Evolutionary conservation across 2,888 invertebrate species (phyloP).

Genomic region (Tolmerus cingulatus): DNA sequence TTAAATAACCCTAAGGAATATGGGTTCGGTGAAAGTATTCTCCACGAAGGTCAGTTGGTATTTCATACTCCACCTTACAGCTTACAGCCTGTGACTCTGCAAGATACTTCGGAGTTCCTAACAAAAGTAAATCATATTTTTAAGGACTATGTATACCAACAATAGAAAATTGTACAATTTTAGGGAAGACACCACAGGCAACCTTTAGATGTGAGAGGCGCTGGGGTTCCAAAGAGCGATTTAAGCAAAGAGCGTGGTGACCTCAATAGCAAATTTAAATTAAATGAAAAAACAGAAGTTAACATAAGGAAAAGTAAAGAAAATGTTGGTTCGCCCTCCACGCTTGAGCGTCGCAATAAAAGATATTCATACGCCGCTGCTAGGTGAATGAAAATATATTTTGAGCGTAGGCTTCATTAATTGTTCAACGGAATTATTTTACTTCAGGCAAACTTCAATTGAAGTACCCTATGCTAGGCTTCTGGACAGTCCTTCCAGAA

Average conservation of each 20-base stretch:
- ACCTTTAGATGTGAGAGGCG: neutral
- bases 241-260: constrained; percentile 43
- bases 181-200: constrained; percentile 9
- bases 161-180: neutral
- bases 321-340: constrained; percentile 62
- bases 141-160: neutral
- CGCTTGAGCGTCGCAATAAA: constrained; percentile 64
- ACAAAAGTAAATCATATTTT: constrained; percentile 51
- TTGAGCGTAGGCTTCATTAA: neutral
- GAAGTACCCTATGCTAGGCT: constrained; percentile 81
- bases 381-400: constrained; percentile 49
- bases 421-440: neutral
- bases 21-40: constrained; percentile 93
- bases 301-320: constrained; percentile 61
- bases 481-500: constrained; percentile 70
- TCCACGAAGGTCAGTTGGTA: constrained; percentile 85
- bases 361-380: constrained; percentile 68
- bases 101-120: constrained; percentile 68
- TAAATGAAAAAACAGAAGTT: constrained; percentile 55
- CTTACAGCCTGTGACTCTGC: constrained; percentile 76
- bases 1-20: constrained; percentile 82
- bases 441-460: constrained; percentile 58
- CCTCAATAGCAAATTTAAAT: constrained; percentile 56
- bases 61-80: constrained; percentile 92
- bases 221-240: neutral